These are phyloP conservation scores for Melipona bicolor DNA, from an alignment of 2,888 invertebrate species.

Conservation along the genomic window DNA sequence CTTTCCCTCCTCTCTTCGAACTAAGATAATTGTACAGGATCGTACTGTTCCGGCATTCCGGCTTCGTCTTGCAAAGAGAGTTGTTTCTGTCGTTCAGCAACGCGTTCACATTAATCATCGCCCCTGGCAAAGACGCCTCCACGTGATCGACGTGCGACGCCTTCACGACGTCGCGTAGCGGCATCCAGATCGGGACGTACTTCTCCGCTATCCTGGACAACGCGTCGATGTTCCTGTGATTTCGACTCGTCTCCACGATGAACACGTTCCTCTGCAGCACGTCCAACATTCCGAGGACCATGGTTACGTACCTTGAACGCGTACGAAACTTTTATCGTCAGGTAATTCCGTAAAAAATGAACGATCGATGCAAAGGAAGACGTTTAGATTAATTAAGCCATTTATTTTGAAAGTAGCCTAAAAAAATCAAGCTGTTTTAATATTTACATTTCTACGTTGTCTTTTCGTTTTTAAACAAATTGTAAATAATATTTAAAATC, in stretches of 20 bases:
- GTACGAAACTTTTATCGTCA: neutral
- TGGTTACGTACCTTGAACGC: slow-evolving; percentile 68
- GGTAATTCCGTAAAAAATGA: too few species aligned
- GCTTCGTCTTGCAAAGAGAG: slow-evolving; percentile 63
- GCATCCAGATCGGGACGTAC: slow-evolving; percentile 78
- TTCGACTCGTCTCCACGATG: slow-evolving; percentile 72
- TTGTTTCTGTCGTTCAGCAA: slow-evolving; percentile 64
- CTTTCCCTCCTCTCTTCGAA: slow-evolving; percentile 73
- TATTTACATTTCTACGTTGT: too few species aligned
- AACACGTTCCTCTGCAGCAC: slow-evolving; percentile 70
- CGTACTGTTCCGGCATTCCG: slow-evolving; percentile 66
- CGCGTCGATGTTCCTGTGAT: slow-evolving; percentile 68
- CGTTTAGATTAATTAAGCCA: too few species aligned
- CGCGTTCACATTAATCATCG: slow-evolving; percentile 79
- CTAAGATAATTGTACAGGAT: slow-evolving; percentile 71
- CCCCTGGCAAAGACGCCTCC: slow-evolving; percentile 72
- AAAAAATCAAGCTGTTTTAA: too few species aligned
- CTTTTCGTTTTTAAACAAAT: too few species aligned
- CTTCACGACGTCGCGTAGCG: slow-evolving; percentile 71
- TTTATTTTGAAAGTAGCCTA: too few species aligned
- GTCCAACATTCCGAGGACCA: slow-evolving; percentile 71
- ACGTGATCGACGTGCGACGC: slow-evolving; percentile 60
- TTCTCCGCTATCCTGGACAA: slow-evolving; percentile 73
- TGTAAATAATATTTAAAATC: too few species aligned
- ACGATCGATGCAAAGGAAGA: neutral